Percentiles rank a stretch among this genome's conserved stretches.
Conservation (phyloP, 2,888 invertebrate genomes). For the Cylloceria caligata region DNA sequence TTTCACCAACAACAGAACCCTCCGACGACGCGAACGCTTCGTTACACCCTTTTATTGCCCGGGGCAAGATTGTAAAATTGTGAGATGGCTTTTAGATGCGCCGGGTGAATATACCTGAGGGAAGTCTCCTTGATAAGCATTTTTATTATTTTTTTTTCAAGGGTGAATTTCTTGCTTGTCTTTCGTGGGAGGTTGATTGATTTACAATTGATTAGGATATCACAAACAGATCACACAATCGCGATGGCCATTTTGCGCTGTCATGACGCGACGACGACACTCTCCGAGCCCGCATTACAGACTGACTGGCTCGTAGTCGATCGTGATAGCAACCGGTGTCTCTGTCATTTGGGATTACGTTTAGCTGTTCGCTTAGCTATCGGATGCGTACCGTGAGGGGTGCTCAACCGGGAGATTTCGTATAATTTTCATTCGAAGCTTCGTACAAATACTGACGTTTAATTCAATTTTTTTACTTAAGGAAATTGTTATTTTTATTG, state of each 20-base stretch:
- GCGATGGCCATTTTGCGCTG: constrained; percentile 74
- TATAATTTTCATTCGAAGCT: background rate
- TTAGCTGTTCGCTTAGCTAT: constrained; percentile 4
- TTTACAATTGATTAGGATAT: constrained; percentile 43
- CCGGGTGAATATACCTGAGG: constrained; percentile 77
- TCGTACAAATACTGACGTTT: too few species aligned
- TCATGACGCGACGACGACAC: constrained; percentile 75
- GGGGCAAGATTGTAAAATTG: constrained; percentile 15
- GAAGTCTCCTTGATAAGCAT: constrained; percentile 84
- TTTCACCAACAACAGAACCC: background rate
- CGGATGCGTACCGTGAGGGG: background rate
- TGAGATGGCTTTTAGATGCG: constrained; percentile 13
- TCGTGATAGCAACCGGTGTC: constrained; percentile 33
- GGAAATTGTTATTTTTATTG: background rate
- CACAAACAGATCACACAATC: constrained; percentile 76
- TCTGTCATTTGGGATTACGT: constrained; percentile 19
- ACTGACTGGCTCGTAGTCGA: constrained; percentile 74
- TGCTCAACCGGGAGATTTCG: constrained; percentile 21
- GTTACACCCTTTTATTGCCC: constrained; percentile 14
- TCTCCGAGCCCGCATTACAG: constrained; percentile 81
- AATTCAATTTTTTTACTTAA: background rate
- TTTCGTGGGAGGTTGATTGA: background rate
- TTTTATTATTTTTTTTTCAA: constrained; percentile 36
- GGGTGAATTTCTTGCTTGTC: background rate
- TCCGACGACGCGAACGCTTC: background rate